Evolutionary conservation across 2,113 vertebrate genomes (phyloP), one percentile per base, ranked within the genome.

Genomic region (Malurus melanocephalus): DNA sequence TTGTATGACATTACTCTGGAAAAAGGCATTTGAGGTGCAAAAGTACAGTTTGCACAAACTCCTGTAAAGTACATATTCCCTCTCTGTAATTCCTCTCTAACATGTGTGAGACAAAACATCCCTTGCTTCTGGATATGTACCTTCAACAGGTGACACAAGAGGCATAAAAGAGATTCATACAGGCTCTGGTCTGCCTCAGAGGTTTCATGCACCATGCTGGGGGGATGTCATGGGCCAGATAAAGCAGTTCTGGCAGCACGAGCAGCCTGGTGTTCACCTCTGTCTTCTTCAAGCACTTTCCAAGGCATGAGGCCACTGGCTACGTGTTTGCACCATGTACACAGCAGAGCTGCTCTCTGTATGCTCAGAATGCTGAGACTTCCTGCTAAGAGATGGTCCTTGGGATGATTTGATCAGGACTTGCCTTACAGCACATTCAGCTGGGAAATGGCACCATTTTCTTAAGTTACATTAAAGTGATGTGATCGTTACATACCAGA

Each of bases 251-350:
- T 72, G 74, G 45, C 35, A 87, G 11, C 13, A 72, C 60, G 5
- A 72, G 7, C 35, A 81, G 15, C 16, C 38, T 77, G 1, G 0
- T 57, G 32, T 62, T 55, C 35, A 81, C 57, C 12, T 71, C n/a
- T 64, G 13, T 52, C 20, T 68, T 62, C 42, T 88, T 66, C 49
- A 72, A 45, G 6, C 7, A 14, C 13, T 53, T 87, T 72, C 35
- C 19, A 79, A 84, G 30, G 42, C 45, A 30, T 1, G 5, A 64
- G 20, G 32, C 35, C 12, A 2, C 13, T 57, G 0, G 0, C 55
- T 66, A 13, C 0, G 0, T 13, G 10, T 0, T 0, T 49, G 38
- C 13, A 52, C 66, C 45, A 18, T 1, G 3, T 33, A 20, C 42
- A 21, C 42, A 48, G 13, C 27, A 76, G 51, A 89, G 13, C 16